Base-by-base conservation (phyloP, 2,888 invertebrate genomes). In the Rotaria magnacalcarata region DNA sequence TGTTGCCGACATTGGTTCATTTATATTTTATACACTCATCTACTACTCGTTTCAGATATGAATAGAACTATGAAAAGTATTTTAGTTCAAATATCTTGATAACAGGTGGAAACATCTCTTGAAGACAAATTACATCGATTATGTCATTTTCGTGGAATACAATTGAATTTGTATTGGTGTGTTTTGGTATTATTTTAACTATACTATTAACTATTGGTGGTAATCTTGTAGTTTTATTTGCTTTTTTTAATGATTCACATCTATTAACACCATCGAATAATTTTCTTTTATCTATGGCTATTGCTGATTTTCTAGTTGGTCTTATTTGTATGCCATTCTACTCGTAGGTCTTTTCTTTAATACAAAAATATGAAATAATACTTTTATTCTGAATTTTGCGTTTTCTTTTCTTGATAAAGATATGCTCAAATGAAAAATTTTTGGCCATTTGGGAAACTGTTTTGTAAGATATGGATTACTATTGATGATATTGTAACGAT, bases 191-290 rank as follows among this genome's bases (percentile, higher is more conserved):
- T 47, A 47, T 80, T 47, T n/a, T 80, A 21, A 47, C 47, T n/a
- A 80, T 47, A 43, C 0, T 80, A 6, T 80, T 80, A 47, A 80
- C 80, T n/a, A n/a, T 80, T n/a, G 43, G 43, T 24, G 80, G 80
- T 47, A 80, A 80, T 47, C 47, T 80, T 47, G 43, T 80, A 11
- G 80, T 80, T 43, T 47, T 80, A 80, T 80, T 80, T 80, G 80
- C 80, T 14, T 80, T 80, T 47, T 80, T 11, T 47, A 80, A 80
- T 80, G 80, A 80, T 47, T 34, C 80, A 47, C 80, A 80, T 80
- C n/a, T 80, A 24, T 47, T 80, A 10, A 80, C 80, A n/a, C 80
- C 80, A 80, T 47, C 47, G 4, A 80, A 80, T 43, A 80, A 80
- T 47, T 80, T 80, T 43, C 21, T 80, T 21, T 8, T 80, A 14